Evolutionary conservation across 2,113 vertebrate species (phyloP).

Genomic region (Rhipidura dahli): DNA sequence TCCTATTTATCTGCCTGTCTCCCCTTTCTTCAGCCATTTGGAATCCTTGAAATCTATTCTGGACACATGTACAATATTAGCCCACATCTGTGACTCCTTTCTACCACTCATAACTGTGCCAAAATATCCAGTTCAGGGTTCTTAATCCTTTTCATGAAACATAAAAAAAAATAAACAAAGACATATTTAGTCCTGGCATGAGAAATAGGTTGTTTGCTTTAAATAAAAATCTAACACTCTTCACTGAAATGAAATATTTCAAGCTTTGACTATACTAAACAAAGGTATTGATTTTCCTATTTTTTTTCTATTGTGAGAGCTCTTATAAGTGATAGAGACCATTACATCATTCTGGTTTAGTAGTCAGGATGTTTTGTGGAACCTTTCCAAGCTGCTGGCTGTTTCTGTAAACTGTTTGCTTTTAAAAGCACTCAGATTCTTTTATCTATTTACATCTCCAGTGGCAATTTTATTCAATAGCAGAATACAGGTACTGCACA

Average conservation of each 20-base stretch:
- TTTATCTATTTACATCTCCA: neutral
- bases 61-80: neutral
- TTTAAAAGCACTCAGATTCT: neutral
- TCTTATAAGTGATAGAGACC: neutral
- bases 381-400: neutral
- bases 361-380: neutral
- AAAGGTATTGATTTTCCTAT: constrained; percentile 4
- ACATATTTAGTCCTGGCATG: neutral
- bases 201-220: constrained; percentile 8
- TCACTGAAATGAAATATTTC: constrained; percentile 3
- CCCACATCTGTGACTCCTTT: neutral
- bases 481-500: neutral
- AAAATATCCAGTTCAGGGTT: neutral
- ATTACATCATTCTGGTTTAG: neutral
- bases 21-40: neutral
- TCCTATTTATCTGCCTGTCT: neutral
- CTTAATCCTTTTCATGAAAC: neutral
- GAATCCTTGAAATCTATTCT: neutral
- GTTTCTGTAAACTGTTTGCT: neutral
- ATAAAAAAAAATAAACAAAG: neutral
- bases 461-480: neutral
- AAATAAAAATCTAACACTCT: neutral
- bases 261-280: neutral
- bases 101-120: neutral
- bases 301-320: neutral